Evolutionary conservation across 2,888 invertebrate species (phyloP).

Genomic region (Pachycephus smyrnensis): DNA sequence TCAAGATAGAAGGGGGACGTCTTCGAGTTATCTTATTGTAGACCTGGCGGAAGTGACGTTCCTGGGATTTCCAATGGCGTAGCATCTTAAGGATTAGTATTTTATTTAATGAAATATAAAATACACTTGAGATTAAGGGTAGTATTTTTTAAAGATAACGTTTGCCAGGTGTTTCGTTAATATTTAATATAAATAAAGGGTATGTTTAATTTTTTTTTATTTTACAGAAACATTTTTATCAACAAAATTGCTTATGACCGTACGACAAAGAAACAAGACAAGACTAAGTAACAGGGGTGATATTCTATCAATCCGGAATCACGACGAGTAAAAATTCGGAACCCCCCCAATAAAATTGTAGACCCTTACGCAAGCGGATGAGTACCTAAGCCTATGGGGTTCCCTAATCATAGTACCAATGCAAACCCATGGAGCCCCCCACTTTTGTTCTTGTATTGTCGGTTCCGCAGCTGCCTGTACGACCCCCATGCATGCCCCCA

Average conservation of each 20-base stretch:
- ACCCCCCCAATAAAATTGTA: slow-evolving; percentile 27
- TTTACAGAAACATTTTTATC: neutral
- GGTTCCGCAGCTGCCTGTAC: slow-evolving; percentile 57
- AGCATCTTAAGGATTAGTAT: neutral
- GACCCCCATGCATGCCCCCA: slow-evolving; percentile 64
- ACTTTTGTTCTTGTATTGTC: slow-evolving; percentile 54
- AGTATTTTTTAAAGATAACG: neutral
- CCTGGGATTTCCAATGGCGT: neutral
- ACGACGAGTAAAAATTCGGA: slow-evolving; percentile 28
- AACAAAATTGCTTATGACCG: neutral
- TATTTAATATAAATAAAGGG: neutral
- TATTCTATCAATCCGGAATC: neutral
- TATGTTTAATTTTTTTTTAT: too few relatives aligned
- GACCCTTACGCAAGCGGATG: slow-evolving; percentile 8
- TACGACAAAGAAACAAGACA: neutral
- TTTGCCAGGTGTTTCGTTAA: neutral
- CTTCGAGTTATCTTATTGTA: slow-evolving; percentile 16
- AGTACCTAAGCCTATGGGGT: slow-evolving; percentile 14
- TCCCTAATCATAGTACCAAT: slow-evolving; percentile 37
- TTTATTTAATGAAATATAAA: neutral
- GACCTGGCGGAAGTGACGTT: slow-evolving; percentile 26
- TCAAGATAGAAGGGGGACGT: slow-evolving; percentile 30
- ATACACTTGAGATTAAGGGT: neutral
- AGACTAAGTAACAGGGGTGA: neutral
- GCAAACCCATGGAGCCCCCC: slow-evolving; percentile 24